Conservation (phyloP, 2,888 invertebrate species). For the Trissonchulus latispiculum region DNA sequence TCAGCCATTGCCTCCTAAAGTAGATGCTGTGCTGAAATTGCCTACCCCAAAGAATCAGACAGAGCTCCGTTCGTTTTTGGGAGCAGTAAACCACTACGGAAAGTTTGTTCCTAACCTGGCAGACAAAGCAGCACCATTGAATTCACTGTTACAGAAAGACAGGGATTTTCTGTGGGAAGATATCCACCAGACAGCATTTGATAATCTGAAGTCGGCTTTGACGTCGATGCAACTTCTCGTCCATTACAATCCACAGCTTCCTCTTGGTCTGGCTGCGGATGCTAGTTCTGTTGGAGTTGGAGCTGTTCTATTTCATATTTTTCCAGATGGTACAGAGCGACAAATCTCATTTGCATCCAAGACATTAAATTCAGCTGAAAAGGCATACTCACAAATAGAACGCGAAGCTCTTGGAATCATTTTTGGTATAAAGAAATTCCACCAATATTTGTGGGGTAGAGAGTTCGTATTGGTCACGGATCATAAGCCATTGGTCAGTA, state of each 20-base stretch:
- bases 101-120: conserved; percentile 34
- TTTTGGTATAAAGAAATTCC: conserved; percentile 43
- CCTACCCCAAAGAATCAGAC: conserved; percentile 32
- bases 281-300: conserved; percentile 35
- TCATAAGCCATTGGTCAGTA: conserved; percentile 41
- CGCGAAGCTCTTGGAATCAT: conserved; percentile 41
- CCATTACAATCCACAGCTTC: conserved; percentile 32
- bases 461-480: conserved; percentile 45
- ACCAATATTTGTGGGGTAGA: conserved; percentile 43
- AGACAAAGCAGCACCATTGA: conserved; percentile 30
- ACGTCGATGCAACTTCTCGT: conserved; percentile 29
- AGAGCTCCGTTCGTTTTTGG: conserved; percentile 34
- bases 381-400: conserved; percentile 32
- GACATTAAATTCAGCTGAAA: conserved; percentile 43
- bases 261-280: conserved; percentile 38
- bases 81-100: conserved; percentile 35
- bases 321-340: conserved; percentile 33
- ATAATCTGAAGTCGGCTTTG: conserved; percentile 29
- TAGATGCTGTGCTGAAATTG: conserved; percentile 32
- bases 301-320: conserved; percentile 31
- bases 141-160: conserved; percentile 28
- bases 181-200: conserved; percentile 19
- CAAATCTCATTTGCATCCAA: conserved; percentile 32
- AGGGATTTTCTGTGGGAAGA: conserved; percentile 23
- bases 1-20: conserved; percentile 29